Evolutionary conservation across 2,113 vertebrate species (phyloP).

Genomic region (Rallus limicola): DNA sequence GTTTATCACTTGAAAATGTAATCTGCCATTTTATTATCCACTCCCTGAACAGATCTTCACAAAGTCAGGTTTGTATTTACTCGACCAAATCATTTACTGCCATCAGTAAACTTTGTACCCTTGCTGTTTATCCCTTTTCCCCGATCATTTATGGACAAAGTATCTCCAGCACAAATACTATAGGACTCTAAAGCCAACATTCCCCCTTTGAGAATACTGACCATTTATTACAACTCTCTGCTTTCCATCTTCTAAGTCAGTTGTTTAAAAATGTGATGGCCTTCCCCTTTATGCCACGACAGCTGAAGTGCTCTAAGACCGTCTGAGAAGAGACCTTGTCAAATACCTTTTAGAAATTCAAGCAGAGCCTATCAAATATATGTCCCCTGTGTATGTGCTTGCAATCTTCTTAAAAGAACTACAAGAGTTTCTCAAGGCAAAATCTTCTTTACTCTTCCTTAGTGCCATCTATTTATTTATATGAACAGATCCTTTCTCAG

Average conservation of each 20-base stretch:
- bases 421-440: background rate
- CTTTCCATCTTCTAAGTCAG: background rate
- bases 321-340: background rate
- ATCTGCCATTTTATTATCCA: background rate
- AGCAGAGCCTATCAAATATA: background rate
- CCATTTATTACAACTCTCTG: background rate
- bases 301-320: background rate
- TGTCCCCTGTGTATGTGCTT: background rate
- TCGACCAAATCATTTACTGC: background rate
- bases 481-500: background rate
- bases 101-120: background rate
- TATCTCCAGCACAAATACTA: accelerated
- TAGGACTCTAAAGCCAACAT: background rate
- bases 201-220: background rate
- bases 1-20: background rate
- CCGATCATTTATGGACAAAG: background rate
- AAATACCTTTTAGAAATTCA: background rate
- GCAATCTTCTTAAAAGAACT: background rate
- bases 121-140: background rate
- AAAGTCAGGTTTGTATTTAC: background rate
- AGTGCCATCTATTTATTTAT: background rate
- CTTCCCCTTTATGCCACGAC: background rate
- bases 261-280: background rate
- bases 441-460: background rate
- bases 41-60: background rate